Conservation (phyloP, 2,888 invertebrate genomes). For the Palloptera scutellata region DNA sequence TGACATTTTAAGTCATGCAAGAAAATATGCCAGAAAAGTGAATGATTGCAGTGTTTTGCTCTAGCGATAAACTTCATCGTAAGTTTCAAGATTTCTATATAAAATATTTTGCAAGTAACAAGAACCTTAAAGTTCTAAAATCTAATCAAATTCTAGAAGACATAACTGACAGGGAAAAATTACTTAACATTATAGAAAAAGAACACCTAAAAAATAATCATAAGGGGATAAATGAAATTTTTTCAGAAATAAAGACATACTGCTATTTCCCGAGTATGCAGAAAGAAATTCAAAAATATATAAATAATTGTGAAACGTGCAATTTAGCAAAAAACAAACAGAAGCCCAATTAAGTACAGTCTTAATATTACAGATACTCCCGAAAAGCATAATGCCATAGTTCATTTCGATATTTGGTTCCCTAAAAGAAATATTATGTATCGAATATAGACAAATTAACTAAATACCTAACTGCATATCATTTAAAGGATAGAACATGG, state of each 20-base stretch:
- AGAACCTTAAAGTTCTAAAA: slow-evolving; percentile 16
- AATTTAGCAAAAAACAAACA: slow-evolving; percentile 10
- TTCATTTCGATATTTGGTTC: slow-evolving; percentile 17
- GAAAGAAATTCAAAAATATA: slow-evolving; percentile 10
- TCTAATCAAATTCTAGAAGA: slow-evolving; percentile 10
- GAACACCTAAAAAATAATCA: slow-evolving; percentile 14
- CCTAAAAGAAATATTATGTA: slow-evolving; percentile 21
- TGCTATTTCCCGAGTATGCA: slow-evolving; percentile 13
- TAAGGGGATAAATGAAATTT: slow-evolving; percentile 9
- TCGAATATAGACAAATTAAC: slow-evolving; percentile 32
- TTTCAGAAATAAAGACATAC: slow-evolving; percentile 12
- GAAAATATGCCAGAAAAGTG: slow-evolving; percentile 27
- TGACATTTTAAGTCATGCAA: slow-evolving; percentile 29
- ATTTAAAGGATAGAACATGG: slow-evolving; percentile 38
- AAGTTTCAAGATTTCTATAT: slow-evolving; percentile 25
- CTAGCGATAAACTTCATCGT: too few relatives aligned
- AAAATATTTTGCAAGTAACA: slow-evolving; percentile 31
- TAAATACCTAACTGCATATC: slow-evolving; percentile 13
- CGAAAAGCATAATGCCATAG: slow-evolving; percentile 8
- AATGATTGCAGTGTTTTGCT: slow-evolving; percentile 30
- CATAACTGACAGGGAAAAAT: slow-evolving; percentile 11
- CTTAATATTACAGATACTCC: slow-evolving; percentile 18
- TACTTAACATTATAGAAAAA: slow-evolving; percentile 13
- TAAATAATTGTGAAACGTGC: slow-evolving; percentile 20
- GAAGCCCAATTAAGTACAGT: slow-evolving; percentile 15